Evolutionary conservation across 2,113 vertebrate species (phyloP), one percentile per base, ranked within the genome.

Genomic region (Gulo gulo): DNA sequence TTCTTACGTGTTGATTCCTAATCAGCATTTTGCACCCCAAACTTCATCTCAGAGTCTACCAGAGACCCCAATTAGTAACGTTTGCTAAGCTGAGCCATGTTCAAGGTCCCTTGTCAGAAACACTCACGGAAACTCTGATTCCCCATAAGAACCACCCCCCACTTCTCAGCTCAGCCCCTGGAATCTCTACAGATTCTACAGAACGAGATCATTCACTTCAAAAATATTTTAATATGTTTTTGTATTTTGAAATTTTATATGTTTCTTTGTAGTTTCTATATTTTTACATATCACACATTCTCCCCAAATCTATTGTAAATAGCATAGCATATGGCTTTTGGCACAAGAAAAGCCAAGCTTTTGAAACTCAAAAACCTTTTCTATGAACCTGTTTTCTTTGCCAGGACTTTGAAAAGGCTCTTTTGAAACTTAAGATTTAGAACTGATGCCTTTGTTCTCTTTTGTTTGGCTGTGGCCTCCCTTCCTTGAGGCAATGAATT

Each of bases 391-490:
- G 74, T 55, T 97, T 91, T 94, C 83, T 89, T 84, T 47, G 59
- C 82, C 84, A 91, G 81, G 47, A 61, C 63, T 95, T 93, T 95
- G 95, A 97, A 97, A 93, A 61, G 65, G 31, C 90, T 88, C 39
- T 84, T 97, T 97, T 94, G 94, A 97, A 97, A 96, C 82, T 96
- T 71, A 74, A 88, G 95, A 85, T 63, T 79, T 83, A 95, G 86
- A 93, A 93, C 6, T 47, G 61, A 92, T 69, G 96, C 42, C 39
- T 84, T 93, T 91, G 74, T 96, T 91, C 91, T 81, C 84, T 84
- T 74, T 92, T 91, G 55, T 93, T 89, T 87, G 92, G 61, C 73
- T 69, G 61, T 80, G 63, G 78, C 73, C 86, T 82, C 59, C 89
- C 86, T 94, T 95, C 67, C 42, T 94, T 79, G 82, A 96, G 82